Evolutionary conservation across 2,797 vertebrate species (phyloP).

Genomic region (Hafferia zeledoni): DNA sequence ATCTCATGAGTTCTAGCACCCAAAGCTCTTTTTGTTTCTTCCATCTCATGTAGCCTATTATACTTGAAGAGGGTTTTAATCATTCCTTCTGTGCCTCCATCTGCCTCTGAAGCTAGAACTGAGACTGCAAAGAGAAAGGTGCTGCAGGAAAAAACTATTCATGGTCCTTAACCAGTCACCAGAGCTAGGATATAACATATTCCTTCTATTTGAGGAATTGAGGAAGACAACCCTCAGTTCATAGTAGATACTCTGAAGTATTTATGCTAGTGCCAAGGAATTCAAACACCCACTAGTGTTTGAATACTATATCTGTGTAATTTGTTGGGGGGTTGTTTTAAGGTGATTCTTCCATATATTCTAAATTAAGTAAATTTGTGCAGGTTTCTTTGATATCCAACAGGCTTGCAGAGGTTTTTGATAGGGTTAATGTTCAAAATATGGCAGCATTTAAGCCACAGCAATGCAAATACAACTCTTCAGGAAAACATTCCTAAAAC

Average conservation of each 20-base stretch:
- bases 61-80: neutral
- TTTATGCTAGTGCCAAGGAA: neutral
- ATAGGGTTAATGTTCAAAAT: slow-evolving; percentile 10
- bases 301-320: neutral
- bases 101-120: neutral
- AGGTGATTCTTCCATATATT: neutral
- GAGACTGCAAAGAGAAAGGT: neutral
- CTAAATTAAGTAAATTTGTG: neutral
- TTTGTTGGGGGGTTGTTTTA: neutral
- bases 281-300: neutral
- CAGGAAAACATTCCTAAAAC: neutral
- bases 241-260: neutral
- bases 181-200: neutral
- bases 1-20: neutral
- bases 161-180: neutral
- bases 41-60: neutral
- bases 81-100: neutral
- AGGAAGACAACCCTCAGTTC: neutral
- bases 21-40: neutral
- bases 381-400: neutral
- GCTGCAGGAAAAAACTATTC: neutral
- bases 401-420: neutral
- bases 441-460: neutral
- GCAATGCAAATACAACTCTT: neutral
- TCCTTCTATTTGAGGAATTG: neutral